Evolutionary conservation across 2,888 invertebrate species (phyloP), one percentile per base, ranked within the genome.

Genomic region (Pyrocoelia pectoralis): DNA sequence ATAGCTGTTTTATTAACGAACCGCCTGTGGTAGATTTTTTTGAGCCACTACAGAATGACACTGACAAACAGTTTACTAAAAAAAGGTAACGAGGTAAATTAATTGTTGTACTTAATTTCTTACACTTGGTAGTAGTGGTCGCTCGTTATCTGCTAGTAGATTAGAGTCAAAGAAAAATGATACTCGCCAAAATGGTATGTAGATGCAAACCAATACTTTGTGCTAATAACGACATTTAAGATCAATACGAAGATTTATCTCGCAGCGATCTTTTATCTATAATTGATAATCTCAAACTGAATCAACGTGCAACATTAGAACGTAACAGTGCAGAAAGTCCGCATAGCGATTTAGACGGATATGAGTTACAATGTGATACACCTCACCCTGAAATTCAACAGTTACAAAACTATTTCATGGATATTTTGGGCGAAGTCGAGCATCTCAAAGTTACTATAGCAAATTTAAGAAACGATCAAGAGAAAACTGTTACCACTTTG

Each of bases 371-470:
- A 10, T 61, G 57, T 14, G 65, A 61, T 8, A 60, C 60, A 9
- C 57, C 65, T 14, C 65, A 61, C 46, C 40, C 41, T 12, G 61
- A 65, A 46, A 57, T 65, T 19, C 50, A 50, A 8, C 63, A 63
- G 24, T 49, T 66, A 4, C 66, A 63, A 43, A 50, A 51, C 18
- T 63, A 57, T 24, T 59, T 66, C 29, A 46, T 60, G 49, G 63
- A 66, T 17, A 63, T 66, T 58, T 9, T 66, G 18, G 4, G 28
- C 6, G 63, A 63, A 56, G 58, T 66, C 0, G 60, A 59, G 12
- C 38, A 40, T n/a, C 50, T 66, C 4, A 63, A 66, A 63, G 12
- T 38, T 6, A 66, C 66, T 5, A 66, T 66, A n/a, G 12, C 50
- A 10, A 19, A 41, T n/a, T 28, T 66, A 48, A 38, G 57, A 46